A percentile compares a stretch with the other conserved stretches of the same genome.
Conservation (phyloP, 2,888 invertebrate species). For the Pseudococcus jackbeardsleyi region DNA sequence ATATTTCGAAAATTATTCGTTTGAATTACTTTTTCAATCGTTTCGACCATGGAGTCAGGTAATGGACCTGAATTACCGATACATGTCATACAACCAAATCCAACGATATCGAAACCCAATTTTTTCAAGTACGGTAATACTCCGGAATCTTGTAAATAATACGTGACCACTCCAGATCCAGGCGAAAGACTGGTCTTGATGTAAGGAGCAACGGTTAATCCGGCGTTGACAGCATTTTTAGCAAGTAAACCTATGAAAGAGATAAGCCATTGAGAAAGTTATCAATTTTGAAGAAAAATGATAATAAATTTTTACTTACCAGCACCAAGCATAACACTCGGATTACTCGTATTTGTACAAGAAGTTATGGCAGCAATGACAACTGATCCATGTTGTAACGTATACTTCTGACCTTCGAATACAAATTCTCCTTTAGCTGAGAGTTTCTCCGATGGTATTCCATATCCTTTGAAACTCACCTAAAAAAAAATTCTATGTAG, state of each 20-base stretch:
- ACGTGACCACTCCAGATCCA: constrained; percentile 94
- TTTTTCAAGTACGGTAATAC: constrained; percentile 88
- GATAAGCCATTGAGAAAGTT: background rate
- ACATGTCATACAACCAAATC: constrained; percentile 99
- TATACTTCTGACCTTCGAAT: constrained; percentile 85
- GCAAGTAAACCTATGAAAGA: constrained; percentile 81
- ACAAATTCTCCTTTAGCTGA: constrained; percentile 79
- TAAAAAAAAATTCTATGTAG: constrained; percentile 69
- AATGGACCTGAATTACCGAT: constrained; percentile 98
- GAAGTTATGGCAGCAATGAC: constrained; percentile 98
- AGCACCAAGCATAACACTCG: constrained; percentile 98
- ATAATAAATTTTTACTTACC: constrained; percentile 72
- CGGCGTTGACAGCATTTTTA: constrained; percentile 93
- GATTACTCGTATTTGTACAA: constrained; percentile 98
- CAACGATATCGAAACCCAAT: constrained; percentile 94
- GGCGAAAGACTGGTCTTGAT: constrained; percentile 98
- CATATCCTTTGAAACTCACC: constrained; percentile 95
- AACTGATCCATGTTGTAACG: constrained; percentile 89
- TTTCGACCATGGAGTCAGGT: constrained; percentile 89
- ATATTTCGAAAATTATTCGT: background rate
- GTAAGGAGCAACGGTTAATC: constrained; percentile 89
- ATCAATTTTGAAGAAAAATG: background rate
- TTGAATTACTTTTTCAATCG: constrained; percentile 83
- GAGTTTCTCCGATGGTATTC: constrained; percentile 78
- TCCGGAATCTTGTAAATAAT: constrained; percentile 90